These are phyloP conservation scores for Chaetops frenatus DNA, from an alignment of 2,113 vertebrate genomes.

Conservation along the genomic window DNA sequence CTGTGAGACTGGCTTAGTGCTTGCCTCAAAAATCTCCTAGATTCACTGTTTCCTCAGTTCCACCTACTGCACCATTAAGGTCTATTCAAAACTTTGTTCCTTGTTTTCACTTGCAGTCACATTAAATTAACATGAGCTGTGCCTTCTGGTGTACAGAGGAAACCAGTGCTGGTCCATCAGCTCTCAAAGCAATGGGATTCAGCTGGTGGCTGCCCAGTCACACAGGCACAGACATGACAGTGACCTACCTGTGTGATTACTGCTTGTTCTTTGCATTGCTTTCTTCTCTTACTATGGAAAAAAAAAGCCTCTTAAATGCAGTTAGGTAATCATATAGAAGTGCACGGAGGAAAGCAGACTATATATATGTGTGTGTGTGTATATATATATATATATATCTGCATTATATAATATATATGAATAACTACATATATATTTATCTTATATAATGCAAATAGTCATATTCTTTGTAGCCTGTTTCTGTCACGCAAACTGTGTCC, in stretches of 20 bases:
- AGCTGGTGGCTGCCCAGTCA: neutral
- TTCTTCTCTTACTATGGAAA: neutral
- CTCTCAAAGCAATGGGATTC: neutral
- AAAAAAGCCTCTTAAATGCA: neutral
- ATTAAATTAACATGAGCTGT: neutral
- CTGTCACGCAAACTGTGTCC: accelerated
- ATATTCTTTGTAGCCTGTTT: neutral
- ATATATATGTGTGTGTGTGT: neutral
- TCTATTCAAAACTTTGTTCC: neutral
- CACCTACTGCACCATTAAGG: neutral
- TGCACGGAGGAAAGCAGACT: neutral
- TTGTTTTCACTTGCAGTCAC: neutral
- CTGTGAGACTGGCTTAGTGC: neutral
- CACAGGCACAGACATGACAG: neutral
- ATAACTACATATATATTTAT: neutral
- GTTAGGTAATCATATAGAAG: neutral
- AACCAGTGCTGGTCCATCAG: accelerated
- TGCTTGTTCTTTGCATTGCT: neutral
- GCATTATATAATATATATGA: too few species aligned
- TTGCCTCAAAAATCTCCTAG: neutral
- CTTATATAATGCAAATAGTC: neutral
- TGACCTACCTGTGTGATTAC: neutral
- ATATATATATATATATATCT: neutral
- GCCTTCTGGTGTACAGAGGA: neutral
- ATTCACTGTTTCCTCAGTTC: neutral